Percentiles rank a stretch among this genome's conserved stretches.
phyloP scores from a whole-genome alignment of 2,797 vertebrate genomes.

The Chlorospingus flavigularis region DNA sequence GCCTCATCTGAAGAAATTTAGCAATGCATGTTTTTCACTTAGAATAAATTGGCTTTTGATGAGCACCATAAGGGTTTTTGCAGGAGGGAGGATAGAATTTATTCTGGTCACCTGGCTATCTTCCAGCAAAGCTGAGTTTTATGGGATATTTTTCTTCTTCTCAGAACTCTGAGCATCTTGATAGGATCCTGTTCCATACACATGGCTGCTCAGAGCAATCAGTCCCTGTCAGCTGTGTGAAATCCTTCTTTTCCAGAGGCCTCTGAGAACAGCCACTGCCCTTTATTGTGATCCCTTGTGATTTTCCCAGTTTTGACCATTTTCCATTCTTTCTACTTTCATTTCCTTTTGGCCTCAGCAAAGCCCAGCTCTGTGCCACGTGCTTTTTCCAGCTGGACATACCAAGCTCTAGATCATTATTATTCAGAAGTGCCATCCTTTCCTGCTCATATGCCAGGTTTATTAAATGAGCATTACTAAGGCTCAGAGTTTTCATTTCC shows the following conservation, averaged over 20 bases:
- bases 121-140: neutral
- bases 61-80: neutral
- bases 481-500: neutral
- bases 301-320: neutral
- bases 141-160: neutral
- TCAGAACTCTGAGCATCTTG: neutral
- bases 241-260: neutral
- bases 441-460: neutral
- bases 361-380: neutral
- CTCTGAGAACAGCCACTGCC: neutral
- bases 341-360: constrained; percentile 31
- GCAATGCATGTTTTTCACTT: neutral
- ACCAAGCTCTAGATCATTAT: neutral
- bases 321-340: neutral
- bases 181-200: neutral
- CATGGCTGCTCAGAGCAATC: neutral
- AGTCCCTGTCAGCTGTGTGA: neutral
- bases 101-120: neutral
- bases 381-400: neutral
- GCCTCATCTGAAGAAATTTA: neutral
- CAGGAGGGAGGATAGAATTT: neutral
- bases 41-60: neutral
- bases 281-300: neutral
- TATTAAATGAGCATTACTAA: neutral
- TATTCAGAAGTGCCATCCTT: neutral